These are phyloP conservation scores for Muscicapa comitata DNA, from an alignment of 2,797 vertebrate genomes.

Conservation along the genomic window DNA sequence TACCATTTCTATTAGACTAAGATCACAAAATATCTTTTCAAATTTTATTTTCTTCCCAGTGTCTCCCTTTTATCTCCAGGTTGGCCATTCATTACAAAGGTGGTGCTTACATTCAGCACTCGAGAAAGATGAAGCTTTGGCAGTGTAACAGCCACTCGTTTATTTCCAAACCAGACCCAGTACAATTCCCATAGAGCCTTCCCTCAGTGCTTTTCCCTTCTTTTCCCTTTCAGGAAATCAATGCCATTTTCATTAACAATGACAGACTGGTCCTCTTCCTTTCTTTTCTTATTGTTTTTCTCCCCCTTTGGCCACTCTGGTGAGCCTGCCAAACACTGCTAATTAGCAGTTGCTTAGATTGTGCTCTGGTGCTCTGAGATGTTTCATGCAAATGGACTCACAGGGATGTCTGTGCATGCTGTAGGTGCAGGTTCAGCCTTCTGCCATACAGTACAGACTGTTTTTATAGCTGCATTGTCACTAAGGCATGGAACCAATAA, in stretches of 20 bases:
- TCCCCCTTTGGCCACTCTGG: neutral
- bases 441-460: neutral
- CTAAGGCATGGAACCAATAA: neutral
- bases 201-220: neutral
- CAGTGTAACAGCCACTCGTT: neutral
- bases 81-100: neutral
- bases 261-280: neutral
- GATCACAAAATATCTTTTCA: neutral
- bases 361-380: neutral
- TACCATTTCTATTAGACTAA: neutral
- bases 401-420: neutral
- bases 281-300: neutral
- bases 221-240: neutral
- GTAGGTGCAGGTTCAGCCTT: neutral
- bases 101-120: neutral
- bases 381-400: neutral
- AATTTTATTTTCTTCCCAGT: neutral
- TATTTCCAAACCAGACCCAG: neutral
- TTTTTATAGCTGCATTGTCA: neutral
- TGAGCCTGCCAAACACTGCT: neutral
- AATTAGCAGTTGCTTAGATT: neutral
- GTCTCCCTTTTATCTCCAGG: constrained; percentile 1
- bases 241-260: neutral
- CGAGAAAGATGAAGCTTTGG: neutral
- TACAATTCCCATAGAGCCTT: neutral